phyloP scores from a whole-genome alignment of 1,140 invertebrate species.

The Brachionus koreanus region DNA sequence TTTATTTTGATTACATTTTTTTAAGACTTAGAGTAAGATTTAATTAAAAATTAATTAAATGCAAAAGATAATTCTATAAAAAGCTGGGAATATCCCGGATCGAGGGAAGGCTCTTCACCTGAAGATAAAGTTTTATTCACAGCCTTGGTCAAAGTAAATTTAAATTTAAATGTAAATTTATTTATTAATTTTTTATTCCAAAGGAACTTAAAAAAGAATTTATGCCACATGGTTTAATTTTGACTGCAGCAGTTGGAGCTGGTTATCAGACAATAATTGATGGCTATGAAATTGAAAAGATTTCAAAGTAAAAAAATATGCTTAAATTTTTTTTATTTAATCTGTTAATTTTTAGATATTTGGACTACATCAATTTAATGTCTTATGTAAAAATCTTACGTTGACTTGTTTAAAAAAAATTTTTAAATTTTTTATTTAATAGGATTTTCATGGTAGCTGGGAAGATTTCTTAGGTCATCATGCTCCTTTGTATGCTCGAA shows the following conservation, averaged over 20 bases:
- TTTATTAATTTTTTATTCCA: neutral
- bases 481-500: conserved; percentile 29
- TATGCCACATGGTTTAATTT: conserved; percentile 44
- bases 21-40: conserved; percentile 81
- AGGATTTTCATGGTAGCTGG: conserved; percentile 44
- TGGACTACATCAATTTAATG: conserved; percentile 88
- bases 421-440: neutral
- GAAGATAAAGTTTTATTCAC: conserved; percentile 63
- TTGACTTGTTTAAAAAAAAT: too few relatives aligned
- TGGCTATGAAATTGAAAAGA: conserved; percentile 70
- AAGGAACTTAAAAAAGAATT: conserved; percentile 47
- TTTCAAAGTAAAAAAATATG: too few relatives aligned
- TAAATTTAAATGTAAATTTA: neutral
- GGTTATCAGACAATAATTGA: conserved; percentile 47
- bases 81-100: conserved; percentile 68
- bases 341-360: conserved; percentile 63
- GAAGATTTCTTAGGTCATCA: conserved; percentile 41
- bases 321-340: too few relatives aligned
- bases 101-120: conserved; percentile 46
- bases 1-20: conserved; percentile 70
- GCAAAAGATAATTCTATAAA: conserved; percentile 16
- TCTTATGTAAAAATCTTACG: conserved; percentile 70
- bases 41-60: neutral
- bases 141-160: conserved; percentile 51
- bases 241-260: conserved; percentile 48